Conservation (phyloP, 2,113 vertebrate genomes). For the Psammodynastes pulverulentus region DNA sequence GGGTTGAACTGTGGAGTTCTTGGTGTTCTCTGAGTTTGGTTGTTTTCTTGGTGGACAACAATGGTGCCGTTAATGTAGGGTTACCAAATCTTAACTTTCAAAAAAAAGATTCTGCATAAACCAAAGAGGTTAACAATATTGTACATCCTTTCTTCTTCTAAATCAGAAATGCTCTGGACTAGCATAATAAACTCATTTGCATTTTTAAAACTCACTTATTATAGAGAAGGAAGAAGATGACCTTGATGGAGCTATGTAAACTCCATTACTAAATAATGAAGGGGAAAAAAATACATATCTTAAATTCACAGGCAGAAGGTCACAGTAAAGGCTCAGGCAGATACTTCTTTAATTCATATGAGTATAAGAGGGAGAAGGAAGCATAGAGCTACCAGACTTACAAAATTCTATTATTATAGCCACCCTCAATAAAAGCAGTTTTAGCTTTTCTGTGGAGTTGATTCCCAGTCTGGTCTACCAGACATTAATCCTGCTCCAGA, state of each 20-base stretch:
- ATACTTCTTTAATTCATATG: background rate
- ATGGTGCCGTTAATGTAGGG: background rate
- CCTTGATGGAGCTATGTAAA: background rate
- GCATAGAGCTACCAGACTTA: background rate
- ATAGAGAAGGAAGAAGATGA: background rate
- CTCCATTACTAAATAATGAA: background rate
- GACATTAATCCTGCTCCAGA: background rate
- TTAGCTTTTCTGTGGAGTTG: background rate
- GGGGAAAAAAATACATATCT: background rate
- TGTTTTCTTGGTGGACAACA: no score
- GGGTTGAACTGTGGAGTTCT: background rate
- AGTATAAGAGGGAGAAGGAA: background rate
- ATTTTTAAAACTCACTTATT: background rate
- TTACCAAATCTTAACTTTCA: background rate
- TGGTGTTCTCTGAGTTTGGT: background rate
- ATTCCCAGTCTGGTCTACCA: background rate
- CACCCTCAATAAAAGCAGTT: background rate
- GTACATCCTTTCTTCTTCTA: background rate
- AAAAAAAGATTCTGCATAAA: background rate
- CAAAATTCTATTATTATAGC: background rate
- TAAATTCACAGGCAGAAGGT: background rate
- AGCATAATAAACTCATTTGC: background rate
- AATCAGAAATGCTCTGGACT: background rate
- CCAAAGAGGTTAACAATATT: background rate
- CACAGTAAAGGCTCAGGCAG: background rate